Percentiles rank a stretch among this genome's conserved stretches.
These are phyloP conservation scores for Tetheella fluctuosa DNA, from an alignment of 2,888 invertebrate genomes.

Conservation along the genomic window DNA sequence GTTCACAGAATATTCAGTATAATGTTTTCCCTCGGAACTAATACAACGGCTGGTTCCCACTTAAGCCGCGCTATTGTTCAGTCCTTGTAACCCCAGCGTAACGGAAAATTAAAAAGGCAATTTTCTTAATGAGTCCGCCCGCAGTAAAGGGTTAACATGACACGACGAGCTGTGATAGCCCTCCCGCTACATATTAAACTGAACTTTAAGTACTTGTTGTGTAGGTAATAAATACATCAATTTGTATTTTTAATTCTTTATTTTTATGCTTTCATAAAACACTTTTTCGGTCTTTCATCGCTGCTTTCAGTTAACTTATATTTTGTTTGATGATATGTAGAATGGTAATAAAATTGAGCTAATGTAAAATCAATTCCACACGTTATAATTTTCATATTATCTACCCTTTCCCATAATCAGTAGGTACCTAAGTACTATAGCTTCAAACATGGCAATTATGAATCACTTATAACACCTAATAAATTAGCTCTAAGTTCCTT, in stretches of 20 bases:
- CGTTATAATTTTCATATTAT: too few relatives aligned
- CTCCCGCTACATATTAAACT: slow-evolving; percentile 31
- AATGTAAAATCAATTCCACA: neutral
- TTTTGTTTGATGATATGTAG: neutral
- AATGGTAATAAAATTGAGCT: too few relatives aligned
- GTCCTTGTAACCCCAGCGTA: slow-evolving; percentile 48
- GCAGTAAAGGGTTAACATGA: slow-evolving; percentile 51
- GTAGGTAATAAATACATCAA: neutral
- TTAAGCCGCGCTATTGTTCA: slow-evolving; percentile 43
- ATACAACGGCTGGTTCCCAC: slow-evolving; percentile 32
- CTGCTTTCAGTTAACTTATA: neutral
- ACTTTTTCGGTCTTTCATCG: neutral
- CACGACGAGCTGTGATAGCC: slow-evolving; percentile 20
- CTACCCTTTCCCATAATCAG: too few relatives aligned
- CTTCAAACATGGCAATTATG: too few relatives aligned
- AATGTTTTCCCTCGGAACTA: neutral
- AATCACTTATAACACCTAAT: too few relatives aligned
- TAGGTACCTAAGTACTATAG: too few relatives aligned
- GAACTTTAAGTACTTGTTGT: slow-evolving; percentile 29
- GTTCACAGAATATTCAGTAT: slow-evolving; percentile 10
- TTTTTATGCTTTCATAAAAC: neutral
- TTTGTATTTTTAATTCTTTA: neutral
- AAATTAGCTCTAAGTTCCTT: too few relatives aligned
- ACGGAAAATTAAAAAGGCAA: slow-evolving; percentile 78
- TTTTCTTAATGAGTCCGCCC: slow-evolving; percentile 70